Evolutionary conservation across 2,797 vertebrate species (phyloP).

Genomic region (Poeciliopsis gracilis): DNA sequence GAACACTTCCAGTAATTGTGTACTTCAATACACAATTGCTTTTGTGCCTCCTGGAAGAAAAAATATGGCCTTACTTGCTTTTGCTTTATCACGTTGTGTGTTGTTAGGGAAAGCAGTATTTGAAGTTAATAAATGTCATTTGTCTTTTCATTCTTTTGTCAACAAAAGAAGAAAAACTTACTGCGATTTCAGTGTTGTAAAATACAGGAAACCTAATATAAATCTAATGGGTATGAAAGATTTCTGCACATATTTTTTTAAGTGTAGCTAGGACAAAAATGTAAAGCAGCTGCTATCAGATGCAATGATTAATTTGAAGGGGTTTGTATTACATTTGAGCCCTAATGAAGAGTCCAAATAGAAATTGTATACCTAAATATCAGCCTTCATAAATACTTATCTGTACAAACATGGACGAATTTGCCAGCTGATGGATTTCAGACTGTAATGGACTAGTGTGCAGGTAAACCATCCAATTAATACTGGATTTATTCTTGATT

Average conservation of each 20-base stretch:
- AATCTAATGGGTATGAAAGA: not conserved
- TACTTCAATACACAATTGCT: conserved; percentile 5
- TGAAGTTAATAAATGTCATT: conserved; percentile 8
- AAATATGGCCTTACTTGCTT: not conserved
- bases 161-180: not conserved
- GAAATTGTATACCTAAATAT: not conserved
- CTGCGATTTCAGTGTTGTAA: not conserved
- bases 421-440: not conserved
- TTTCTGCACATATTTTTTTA: conserved; percentile 1
- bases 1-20: not conserved
- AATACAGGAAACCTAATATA: not conserved
- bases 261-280: not conserved
- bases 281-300: not conserved
- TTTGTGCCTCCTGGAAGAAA: not conserved
- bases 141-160: not conserved
- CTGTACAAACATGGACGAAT: not conserved
- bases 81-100: not conserved
- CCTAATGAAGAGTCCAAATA: too few species aligned
- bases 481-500: not conserved
- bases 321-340: not conserved
- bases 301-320: not conserved
- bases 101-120: not conserved
- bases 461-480: not conserved
- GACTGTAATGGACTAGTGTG: not conserved
- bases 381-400: not conserved